These are phyloP conservation scores for Cyrtonyx montezumae DNA, from an alignment of 2,113 vertebrate genomes.

Conservation along the genomic window DNA sequence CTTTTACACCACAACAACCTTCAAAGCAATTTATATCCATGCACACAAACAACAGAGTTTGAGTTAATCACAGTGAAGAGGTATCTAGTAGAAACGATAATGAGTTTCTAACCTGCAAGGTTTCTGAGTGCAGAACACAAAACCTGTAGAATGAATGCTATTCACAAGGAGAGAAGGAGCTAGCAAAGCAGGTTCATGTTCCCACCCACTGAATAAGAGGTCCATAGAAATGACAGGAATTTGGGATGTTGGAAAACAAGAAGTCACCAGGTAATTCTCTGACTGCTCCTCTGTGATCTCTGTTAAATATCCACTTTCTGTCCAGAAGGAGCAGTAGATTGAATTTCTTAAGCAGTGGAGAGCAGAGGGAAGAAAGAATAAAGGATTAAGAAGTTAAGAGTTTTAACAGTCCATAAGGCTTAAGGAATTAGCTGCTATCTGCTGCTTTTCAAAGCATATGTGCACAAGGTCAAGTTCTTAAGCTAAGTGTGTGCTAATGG, in stretches of 20 bases:
- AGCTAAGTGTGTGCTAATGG: background rate
- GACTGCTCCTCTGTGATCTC: background rate
- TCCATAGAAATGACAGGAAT: background rate
- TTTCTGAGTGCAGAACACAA: background rate
- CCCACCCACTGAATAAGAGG: background rate
- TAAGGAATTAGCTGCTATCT: background rate
- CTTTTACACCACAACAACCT: background rate
- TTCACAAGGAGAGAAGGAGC: background rate
- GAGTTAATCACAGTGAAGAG: background rate
- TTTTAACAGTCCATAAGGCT: background rate
- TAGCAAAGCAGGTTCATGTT: background rate
- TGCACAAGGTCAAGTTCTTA: background rate
- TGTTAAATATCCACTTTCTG: background rate
- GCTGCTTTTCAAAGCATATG: background rate
- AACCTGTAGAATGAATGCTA: background rate
- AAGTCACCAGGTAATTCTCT: background rate
- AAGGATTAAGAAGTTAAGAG: background rate
- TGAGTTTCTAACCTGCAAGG: background rate
- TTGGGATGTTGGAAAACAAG: background rate
- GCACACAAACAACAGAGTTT: background rate
- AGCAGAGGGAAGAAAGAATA: background rate
- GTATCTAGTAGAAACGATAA: background rate
- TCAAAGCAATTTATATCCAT: background rate
- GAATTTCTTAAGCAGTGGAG: background rate
- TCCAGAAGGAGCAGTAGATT: background rate